Evolutionary conservation across 35 echinoderm and acorn worm genomes (phyloP).

Genomic region (Acanthaster planci): DNA sequence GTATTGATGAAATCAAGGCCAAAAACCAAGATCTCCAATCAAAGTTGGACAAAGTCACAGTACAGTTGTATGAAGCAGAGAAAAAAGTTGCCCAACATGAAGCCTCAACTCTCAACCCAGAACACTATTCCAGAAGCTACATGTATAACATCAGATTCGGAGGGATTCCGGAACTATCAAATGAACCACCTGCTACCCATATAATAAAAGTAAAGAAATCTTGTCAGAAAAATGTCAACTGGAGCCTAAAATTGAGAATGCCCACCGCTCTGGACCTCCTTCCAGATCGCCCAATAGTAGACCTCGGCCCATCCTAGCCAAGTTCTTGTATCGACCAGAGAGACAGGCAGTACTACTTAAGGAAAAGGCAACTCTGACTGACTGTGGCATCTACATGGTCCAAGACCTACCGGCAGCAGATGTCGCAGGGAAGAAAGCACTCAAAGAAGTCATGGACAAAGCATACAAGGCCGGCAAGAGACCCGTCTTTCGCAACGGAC

Average conservation of each 20-base stretch:
- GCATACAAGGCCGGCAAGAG: neutral
- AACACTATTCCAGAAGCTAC: neutral
- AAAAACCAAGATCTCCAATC: neutral
- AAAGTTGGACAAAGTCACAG: neutral
- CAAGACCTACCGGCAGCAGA: neutral
- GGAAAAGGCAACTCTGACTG: neutral
- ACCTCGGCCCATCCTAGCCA: neutral
- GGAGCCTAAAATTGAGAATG: neutral
- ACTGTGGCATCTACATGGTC: neutral
- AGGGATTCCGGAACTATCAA: neutral
- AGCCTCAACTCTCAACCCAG: neutral
- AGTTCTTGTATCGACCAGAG: neutral
- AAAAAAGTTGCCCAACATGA: neutral
- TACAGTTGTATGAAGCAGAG: neutral
- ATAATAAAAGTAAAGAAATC: neutral
- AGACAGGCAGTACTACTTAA: neutral
- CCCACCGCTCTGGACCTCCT: neutral
- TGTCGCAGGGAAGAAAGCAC: neutral
- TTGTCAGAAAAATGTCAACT: neutral
- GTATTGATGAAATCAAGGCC: neutral
- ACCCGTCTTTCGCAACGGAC: neutral
- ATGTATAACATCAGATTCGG: neutral
- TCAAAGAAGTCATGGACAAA: neutral
- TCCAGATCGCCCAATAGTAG: neutral
- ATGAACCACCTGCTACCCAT: neutral